Evolutionary conservation across 1,140 invertebrate species (phyloP).

Genomic region (Oscheius sp.): DNA sequence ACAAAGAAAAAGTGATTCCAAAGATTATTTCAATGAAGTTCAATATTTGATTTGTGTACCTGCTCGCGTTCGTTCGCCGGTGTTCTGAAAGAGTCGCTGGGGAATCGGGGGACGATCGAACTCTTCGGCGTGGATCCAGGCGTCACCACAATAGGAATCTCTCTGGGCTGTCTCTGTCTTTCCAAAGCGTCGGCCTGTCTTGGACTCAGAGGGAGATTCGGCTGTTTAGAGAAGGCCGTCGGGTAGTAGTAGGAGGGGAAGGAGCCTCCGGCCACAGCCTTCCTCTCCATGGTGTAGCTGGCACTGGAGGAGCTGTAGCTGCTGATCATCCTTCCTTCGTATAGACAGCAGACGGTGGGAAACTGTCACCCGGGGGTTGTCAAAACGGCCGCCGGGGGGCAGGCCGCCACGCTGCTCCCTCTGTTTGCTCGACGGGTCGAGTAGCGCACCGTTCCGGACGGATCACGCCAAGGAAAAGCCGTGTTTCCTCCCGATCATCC

Average conservation of each 20-base stretch:
- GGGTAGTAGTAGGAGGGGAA: slow-evolving; percentile 24
- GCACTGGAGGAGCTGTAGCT: neutral
- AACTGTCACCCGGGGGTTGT: neutral
- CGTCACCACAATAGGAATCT: neutral
- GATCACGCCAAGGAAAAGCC: neutral
- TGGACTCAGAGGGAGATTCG: slow-evolving; percentile 29
- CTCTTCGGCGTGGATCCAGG: neutral
- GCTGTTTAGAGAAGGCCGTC: slow-evolving; percentile 21
- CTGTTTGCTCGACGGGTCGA: slow-evolving; percentile 16
- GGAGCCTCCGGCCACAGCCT: slow-evolving; percentile 3
- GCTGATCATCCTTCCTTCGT: neutral
- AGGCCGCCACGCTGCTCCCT: no score
- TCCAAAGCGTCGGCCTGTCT: slow-evolving; percentile 41
- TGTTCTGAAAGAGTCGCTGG: slow-evolving; percentile 22
- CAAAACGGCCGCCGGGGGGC: neutral
- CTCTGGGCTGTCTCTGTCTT: slow-evolving; percentile 23
- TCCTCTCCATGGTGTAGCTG: neutral
- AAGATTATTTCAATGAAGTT: no score
- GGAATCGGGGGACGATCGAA: neutral
- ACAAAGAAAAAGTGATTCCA: no score
- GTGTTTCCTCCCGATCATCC: neutral
- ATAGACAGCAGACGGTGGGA: neutral
- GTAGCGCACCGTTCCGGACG: slow-evolving; percentile 9
- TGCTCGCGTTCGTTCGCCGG: neutral
- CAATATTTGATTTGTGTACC: neutral